These are phyloP conservation scores for Pollenia griseotomentosa DNA, from an alignment of 2,888 invertebrate genomes.

Conservation along the genomic window DNA sequence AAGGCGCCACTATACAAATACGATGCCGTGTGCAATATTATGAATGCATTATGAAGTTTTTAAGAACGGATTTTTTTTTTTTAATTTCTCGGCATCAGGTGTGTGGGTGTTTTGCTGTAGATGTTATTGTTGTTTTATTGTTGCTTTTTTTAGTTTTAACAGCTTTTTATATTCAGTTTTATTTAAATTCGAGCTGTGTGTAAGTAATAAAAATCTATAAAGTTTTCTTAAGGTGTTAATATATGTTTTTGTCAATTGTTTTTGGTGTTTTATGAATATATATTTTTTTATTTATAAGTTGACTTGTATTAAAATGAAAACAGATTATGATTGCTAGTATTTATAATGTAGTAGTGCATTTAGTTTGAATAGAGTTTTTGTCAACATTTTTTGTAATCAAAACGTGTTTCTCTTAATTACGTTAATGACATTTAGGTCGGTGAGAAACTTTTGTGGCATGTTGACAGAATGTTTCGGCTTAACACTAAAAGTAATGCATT, in stretches of 20 bases:
- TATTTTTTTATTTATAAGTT: conserved; percentile 28
- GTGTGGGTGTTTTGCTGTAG: conserved; percentile 53
- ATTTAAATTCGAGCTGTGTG: conserved; percentile 26
- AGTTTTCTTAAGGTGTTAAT: conserved; percentile 69
- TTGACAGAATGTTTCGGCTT: not conserved
- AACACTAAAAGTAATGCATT: conserved; percentile 12
- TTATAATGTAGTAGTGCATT: conserved; percentile 1
- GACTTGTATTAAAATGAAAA: conserved; percentile 40
- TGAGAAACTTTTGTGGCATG: conserved; percentile 32
- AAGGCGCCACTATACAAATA: conserved; percentile 60
- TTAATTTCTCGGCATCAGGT: conserved; percentile 59
- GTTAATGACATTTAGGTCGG: conserved; percentile 52
- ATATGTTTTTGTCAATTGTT: conserved; percentile 62
- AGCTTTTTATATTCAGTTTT: conserved; percentile 32
- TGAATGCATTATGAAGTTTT: conserved; percentile 23
- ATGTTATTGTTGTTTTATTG: conserved; percentile 23
- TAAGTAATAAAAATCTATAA: conserved; percentile 25
- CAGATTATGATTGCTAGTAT: conserved; percentile 16
- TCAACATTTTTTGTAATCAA: not conserved
- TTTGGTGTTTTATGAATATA: conserved; percentile 47
- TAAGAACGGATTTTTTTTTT: conserved; percentile 34
- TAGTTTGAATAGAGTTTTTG: conserved; percentile 9
- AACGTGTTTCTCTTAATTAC: conserved; percentile 57
- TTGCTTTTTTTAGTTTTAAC: conserved; percentile 20
- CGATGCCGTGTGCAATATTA: conserved; percentile 2